Percentiles rank a stretch among this genome's conserved stretches.
Conservation (phyloP, 2,113 vertebrate genomes). For the Cebidichthys violaceus region DNA sequence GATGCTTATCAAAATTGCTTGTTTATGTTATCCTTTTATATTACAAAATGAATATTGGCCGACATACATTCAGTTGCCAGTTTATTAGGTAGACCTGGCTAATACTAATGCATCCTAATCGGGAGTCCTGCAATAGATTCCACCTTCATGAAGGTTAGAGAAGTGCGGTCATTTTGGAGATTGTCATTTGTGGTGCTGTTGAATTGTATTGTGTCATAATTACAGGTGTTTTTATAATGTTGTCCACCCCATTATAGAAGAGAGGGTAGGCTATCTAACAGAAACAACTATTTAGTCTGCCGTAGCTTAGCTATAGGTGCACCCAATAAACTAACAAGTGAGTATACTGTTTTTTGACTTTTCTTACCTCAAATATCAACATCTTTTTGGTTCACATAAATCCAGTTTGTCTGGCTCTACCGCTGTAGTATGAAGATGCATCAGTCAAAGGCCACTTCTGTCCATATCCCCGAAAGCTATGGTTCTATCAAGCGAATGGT, state of each 20-base stretch:
- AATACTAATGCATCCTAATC: neutral
- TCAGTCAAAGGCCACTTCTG: conserved; percentile 2
- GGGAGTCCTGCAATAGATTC: neutral
- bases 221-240: neutral
- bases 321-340: neutral
- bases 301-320: neutral
- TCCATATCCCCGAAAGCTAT: neutral
- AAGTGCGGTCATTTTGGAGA: neutral
- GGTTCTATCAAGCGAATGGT: conserved; percentile 36
- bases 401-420: neutral
- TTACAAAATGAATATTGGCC: too few species aligned
- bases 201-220: neutral
- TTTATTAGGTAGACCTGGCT: neutral
- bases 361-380: neutral
- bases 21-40: neutral
- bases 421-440: neutral
- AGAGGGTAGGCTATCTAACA: neutral
- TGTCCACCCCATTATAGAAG: neutral
- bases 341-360: neutral
- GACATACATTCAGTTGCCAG: too few species aligned
- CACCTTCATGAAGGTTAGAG: neutral
- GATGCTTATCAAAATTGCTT: too few species aligned
- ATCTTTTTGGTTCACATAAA: neutral
- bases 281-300: neutral
- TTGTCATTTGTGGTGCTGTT: neutral